phyloP scores from a whole-genome alignment of 2,797 vertebrate genomes.

The Streptopelia turtur region DNA sequence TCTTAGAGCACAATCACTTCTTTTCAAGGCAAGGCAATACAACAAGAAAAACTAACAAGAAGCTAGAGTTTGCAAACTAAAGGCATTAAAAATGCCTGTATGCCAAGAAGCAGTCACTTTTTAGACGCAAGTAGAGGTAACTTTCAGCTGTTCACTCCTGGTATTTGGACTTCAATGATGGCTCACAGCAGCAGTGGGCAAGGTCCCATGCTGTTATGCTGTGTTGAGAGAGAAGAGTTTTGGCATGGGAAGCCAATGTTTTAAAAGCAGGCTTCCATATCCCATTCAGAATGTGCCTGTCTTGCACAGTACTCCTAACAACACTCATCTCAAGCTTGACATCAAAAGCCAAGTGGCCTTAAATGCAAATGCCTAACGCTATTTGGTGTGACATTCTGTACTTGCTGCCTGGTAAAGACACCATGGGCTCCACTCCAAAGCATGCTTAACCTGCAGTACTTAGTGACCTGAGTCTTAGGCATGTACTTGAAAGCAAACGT shows the following conservation, averaged over 20 bases:
- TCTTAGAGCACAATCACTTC: neutral
- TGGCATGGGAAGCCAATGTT: neutral
- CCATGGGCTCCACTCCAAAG: neutral
- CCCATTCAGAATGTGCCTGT: rapidly evolving
- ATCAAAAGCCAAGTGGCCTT: neutral
- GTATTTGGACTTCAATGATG: neutral
- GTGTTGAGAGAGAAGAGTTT: neutral
- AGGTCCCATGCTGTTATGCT: neutral
- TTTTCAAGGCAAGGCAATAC: neutral
- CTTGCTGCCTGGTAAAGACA: neutral
- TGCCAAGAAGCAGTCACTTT: neutral
- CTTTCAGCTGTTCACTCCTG: neutral
- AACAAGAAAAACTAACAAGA: neutral
- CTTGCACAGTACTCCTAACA: no score
- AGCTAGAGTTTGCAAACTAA: neutral
- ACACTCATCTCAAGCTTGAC: neutral
- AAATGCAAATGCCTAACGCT: neutral
- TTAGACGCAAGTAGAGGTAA: neutral
- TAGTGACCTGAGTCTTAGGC: neutral
- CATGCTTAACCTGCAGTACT: neutral
- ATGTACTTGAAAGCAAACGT: neutral
- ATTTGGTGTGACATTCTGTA: neutral
- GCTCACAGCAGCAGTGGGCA: neutral
- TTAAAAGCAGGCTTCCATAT: neutral
- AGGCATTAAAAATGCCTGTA: neutral